Conservation (phyloP, 2,113 vertebrate species). For the Okapia johnstoni region DNA sequence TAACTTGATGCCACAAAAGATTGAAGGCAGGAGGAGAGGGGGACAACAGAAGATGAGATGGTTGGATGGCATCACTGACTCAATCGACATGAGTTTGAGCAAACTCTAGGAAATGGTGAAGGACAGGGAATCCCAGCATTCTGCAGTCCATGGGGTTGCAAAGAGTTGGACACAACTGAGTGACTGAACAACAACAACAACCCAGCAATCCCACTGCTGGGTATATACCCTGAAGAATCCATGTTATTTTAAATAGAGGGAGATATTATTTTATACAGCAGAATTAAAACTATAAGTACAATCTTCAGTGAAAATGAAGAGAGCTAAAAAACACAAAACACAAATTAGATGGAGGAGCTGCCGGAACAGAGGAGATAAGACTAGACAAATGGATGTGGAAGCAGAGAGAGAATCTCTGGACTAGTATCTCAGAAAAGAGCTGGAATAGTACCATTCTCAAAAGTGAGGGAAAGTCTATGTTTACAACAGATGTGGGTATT, state of each 20-base stretch:
- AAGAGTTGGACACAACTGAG: too few relatives aligned
- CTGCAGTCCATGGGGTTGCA: too few relatives aligned
- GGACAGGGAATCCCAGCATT: too few relatives aligned
- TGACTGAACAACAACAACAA: accelerated
- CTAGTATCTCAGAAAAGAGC: not conserved
- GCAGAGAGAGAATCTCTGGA: not conserved
- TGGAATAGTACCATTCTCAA: not conserved
- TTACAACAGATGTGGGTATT: not conserved
- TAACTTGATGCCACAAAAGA: too few relatives aligned
- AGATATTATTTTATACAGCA: not conserved
- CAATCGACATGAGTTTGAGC: too few relatives aligned
- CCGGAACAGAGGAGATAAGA: not conserved
- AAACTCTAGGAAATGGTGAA: too few relatives aligned
- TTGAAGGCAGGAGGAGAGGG: too few relatives aligned
- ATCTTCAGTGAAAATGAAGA: not conserved
- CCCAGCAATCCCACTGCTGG: not conserved
- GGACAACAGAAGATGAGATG: too few relatives aligned
- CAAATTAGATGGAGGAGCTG: not conserved
- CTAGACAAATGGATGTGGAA: not conserved
- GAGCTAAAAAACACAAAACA: not conserved
- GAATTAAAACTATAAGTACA: not conserved
- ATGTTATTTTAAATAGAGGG: not conserved
- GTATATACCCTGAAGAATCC: not conserved
- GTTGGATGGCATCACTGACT: too few relatives aligned
- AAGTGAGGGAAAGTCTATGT: not conserved